Base-by-base conservation (phyloP, 2,888 invertebrate species). In the Drosophila subsilvestris region DNA sequence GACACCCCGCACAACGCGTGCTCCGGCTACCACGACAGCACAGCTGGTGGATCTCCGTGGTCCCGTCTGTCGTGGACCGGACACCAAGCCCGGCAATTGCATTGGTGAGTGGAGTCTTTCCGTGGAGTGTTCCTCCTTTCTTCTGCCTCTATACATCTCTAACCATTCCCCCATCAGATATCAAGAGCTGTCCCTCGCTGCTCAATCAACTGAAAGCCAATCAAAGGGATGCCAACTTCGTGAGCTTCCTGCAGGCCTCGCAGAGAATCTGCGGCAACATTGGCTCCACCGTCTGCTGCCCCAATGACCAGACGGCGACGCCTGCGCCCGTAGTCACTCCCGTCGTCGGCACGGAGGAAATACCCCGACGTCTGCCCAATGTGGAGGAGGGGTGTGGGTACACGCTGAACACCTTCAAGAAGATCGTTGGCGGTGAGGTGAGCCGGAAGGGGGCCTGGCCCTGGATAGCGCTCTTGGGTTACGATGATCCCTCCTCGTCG, bases 381-480 rank as follows among this genome's bases (percentile, higher is more conserved):
- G 80, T 93, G 81, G 57, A 93, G 79, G 89, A 94, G 0, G 90
- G 94, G 0, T 97, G 97, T 78, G 97, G 97, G 0, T 84, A 92
- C 56, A 94, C 94, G 47, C 93, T 94, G 72, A 92, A 92, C 0
- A 87, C 93, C 0, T 93, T 94, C 80, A 93, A 93, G 37, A 93
- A 95, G 77, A 94, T 97, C 2, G 96, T 97, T 1, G 96, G 96
- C 7, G 97, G 97, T 0, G 91, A 93, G 0, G 93, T 94, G 9
- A 95, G 96, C 6, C 92, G 93, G 55, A 91, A 94, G 69, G 96
- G 95, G 20, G 94, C 95, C 56, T 97, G 96, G 94, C 97, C 97
- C 0, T 97, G 97, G 96, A 94, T 96, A 79, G 95, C 94, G 0
- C 93, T 95, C 3, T 92, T 97, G 43, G 97, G 96, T 0, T 97